Conservation (phyloP, 1,140 invertebrate species). For the Eupristina koningsbergeri region DNA sequence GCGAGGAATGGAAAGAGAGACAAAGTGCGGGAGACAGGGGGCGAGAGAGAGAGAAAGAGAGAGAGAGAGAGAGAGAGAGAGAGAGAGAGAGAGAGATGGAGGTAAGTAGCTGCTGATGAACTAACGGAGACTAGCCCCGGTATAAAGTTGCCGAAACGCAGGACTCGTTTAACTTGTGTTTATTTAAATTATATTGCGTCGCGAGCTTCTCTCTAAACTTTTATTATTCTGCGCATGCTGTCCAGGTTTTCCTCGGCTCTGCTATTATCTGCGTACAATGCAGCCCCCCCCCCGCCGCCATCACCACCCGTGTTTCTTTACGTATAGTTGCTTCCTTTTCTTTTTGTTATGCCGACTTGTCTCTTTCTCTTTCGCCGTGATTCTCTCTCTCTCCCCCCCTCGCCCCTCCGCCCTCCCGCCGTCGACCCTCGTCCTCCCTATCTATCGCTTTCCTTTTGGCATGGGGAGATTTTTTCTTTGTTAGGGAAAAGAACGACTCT, state of each 20-base stretch:
- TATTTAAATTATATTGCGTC: conserved; percentile 57
- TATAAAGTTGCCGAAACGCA: conserved; percentile 36
- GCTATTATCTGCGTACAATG: conserved; percentile 49
- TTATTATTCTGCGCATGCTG: conserved; percentile 57
- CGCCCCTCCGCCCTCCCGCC: too few relatives aligned
- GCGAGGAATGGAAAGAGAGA: neutral
- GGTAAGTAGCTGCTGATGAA: conserved; percentile 24
- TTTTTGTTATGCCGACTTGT: neutral
- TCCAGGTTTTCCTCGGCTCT: conserved; percentile 56
- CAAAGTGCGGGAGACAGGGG: too few relatives aligned
- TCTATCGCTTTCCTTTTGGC: conserved; percentile 12
- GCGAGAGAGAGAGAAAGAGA: neutral
- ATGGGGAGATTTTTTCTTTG: conserved; percentile 35
- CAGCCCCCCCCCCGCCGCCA: too few relatives aligned
- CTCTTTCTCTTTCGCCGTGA: neutral
- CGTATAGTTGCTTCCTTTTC: conserved; percentile 21
- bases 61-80: neutral
- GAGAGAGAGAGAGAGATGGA: neutral
- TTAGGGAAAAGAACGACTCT: conserved; percentile 19
- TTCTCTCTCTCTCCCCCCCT: too few relatives aligned
- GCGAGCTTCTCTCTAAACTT: conserved; percentile 54
- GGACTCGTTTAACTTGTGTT: conserved; percentile 57
- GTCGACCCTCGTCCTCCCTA: too few relatives aligned
- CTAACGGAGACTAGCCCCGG: neutral
- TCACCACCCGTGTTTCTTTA: conserved; percentile 37